phyloP scores from a whole-genome alignment of 1,140 invertebrate genomes.

The Streblospio benedicti region DNA sequence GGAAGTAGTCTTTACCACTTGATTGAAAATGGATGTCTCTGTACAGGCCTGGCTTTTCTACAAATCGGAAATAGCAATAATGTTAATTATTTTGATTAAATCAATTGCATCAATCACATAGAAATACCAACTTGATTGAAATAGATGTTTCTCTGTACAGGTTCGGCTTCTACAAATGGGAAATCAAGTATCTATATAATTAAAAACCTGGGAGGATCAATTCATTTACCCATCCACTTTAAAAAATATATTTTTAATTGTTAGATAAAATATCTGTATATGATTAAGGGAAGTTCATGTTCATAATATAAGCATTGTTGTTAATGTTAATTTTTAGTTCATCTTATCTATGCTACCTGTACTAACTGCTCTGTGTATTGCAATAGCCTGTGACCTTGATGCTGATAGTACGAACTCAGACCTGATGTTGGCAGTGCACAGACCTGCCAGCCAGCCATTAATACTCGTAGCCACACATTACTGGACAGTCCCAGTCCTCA shows the following conservation, averaged over 20 bases:
- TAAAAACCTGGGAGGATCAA: too few relatives aligned
- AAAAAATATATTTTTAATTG: too few relatives aligned
- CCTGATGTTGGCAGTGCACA: slow-evolving; percentile 77
- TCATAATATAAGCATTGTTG: too few relatives aligned
- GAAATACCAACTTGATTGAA: slow-evolving; percentile 56
- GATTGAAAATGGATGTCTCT: slow-evolving; percentile 21
- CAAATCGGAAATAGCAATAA: neutral
- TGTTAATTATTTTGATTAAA: slow-evolving; percentile 2
- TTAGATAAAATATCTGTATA: too few relatives aligned
- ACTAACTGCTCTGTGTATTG: too few relatives aligned
- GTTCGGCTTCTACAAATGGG: slow-evolving; percentile 15
- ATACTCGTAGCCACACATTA: slow-evolving; percentile 81
- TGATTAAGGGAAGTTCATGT: too few relatives aligned
- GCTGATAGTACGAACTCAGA: slow-evolving; percentile 85
- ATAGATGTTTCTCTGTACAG: slow-evolving; percentile 18
- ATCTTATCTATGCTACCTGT: too few relatives aligned
- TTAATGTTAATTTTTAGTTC: too few relatives aligned
- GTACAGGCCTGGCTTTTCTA: slow-evolving; percentile 18
- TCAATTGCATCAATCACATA: slow-evolving; percentile 88
- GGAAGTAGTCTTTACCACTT: slow-evolving; percentile 73
- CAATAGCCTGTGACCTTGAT: too few relatives aligned
- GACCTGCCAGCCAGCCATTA: slow-evolving; percentile 78
- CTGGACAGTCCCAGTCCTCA: too few relatives aligned
- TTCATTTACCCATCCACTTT: too few relatives aligned
- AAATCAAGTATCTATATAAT: neutral